Conservation (phyloP, 1,140 invertebrate genomes). For the Pseudachorutes palmiensis region DNA sequence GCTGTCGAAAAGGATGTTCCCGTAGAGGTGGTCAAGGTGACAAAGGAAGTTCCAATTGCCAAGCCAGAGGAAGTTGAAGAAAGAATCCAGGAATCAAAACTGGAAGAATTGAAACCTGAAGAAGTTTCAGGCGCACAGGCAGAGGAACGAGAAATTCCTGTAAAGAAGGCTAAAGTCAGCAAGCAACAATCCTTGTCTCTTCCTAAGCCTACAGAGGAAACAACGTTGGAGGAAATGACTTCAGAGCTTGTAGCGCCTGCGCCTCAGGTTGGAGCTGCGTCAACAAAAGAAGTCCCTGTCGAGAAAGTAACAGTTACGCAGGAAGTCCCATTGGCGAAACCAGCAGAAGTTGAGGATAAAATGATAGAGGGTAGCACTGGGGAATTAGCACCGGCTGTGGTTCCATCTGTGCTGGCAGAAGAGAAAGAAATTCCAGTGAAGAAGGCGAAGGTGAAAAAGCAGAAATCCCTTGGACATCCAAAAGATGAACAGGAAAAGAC, state of each 20-base stretch:
- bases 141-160: background rate
- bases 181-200: background rate
- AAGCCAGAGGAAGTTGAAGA: constrained; percentile 15
- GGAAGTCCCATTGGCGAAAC: background rate
- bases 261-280: too few species aligned
- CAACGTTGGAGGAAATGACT: too few species aligned
- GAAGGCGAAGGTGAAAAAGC: background rate
- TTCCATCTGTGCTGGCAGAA: background rate
- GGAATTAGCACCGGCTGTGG: background rate
- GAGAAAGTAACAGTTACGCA: background rate
- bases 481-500: background rate
- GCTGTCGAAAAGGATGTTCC: background rate
- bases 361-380: background rate
- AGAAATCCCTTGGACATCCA: background rate
- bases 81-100: background rate
- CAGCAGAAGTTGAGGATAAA: constrained; percentile 16
- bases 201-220: background rate
- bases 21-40: background rate
- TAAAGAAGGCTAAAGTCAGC: constrained; percentile 1
- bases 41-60: background rate
- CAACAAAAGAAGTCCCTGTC: background rate
- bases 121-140: background rate
- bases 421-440: background rate
- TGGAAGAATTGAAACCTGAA: background rate
- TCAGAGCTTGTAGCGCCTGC: too few species aligned